Evolutionary conservation across 2,797 vertebrate genomes (phyloP).

Genomic region (Balearica regulorum): DNA sequence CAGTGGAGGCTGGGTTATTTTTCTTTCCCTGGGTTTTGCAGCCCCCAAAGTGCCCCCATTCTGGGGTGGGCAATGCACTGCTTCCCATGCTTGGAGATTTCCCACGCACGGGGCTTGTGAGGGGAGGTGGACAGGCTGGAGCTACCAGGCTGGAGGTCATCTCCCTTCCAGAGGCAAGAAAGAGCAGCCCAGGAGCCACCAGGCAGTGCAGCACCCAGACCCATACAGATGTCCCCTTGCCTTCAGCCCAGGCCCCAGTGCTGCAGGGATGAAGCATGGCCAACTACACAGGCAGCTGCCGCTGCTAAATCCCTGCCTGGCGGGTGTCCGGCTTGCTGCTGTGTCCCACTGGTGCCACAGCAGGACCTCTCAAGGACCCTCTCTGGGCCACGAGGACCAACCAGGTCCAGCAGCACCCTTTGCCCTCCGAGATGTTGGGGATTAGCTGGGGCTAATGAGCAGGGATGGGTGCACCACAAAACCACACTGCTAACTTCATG

Average conservation of each 20-base stretch:
- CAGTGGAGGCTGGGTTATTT: neutral
- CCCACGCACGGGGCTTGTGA: neutral
- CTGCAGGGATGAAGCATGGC: accelerated
- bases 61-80: neutral
- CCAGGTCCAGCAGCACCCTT: neutral
- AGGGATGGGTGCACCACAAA: neutral
- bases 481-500: neutral
- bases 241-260: neutral
- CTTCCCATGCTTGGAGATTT: neutral
- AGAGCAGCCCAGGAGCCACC: neutral
- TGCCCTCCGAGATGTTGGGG: neutral
- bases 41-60: neutral
- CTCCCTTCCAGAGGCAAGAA: neutral
- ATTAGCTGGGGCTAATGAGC: neutral
- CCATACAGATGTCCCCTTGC: neutral
- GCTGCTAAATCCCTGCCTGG: neutral
- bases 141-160: neutral
- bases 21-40: neutral
- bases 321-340: accelerated
- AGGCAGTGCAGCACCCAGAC: neutral
- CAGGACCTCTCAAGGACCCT: neutral
- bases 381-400: neutral
- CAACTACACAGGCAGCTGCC: neutral
- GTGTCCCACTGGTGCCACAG: neutral
- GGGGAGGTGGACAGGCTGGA: accelerated